Conservation (phyloP, 2,113 vertebrate genomes). For the Chloebia gouldiae region DNA sequence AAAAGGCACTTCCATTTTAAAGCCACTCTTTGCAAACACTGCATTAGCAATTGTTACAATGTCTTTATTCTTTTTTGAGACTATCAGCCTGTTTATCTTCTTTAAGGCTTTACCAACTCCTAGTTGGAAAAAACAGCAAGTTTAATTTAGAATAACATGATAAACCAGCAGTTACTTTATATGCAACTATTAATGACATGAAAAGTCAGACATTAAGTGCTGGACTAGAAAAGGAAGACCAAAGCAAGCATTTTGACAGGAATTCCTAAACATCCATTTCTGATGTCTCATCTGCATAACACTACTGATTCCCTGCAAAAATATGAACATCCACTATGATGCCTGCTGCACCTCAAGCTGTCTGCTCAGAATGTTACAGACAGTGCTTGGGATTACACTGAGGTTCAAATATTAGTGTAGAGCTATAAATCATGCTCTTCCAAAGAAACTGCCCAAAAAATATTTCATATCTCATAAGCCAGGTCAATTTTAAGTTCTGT, state of each 20-base stretch:
- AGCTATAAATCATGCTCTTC: neutral
- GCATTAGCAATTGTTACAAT: conserved; percentile 87
- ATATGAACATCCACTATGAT: neutral
- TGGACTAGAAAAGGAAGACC: neutral
- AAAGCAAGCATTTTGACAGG: neutral
- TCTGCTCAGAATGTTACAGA: neutral
- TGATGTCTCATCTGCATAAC: neutral
- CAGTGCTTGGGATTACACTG: neutral
- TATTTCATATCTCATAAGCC: neutral
- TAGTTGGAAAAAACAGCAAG: conserved; percentile 58
- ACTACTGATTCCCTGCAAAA: neutral
- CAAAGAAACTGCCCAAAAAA: neutral
- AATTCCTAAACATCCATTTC: neutral
- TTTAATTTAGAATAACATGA: conserved; percentile 24
- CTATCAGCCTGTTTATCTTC: conserved; percentile 89
- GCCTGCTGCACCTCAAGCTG: neutral
- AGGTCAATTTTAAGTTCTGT: neutral
- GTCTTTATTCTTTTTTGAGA: conserved; percentile 88
- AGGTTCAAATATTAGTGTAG: neutral
- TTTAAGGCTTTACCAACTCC: conserved; percentile 90
- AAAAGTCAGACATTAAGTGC: neutral
- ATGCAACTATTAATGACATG: neutral
- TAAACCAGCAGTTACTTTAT: neutral
- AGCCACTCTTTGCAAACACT: conserved; percentile 83
- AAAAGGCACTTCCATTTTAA: conserved; percentile 83